Conservation (phyloP, 2,888 invertebrate genomes). For the Poecilus cupreus region DNA sequence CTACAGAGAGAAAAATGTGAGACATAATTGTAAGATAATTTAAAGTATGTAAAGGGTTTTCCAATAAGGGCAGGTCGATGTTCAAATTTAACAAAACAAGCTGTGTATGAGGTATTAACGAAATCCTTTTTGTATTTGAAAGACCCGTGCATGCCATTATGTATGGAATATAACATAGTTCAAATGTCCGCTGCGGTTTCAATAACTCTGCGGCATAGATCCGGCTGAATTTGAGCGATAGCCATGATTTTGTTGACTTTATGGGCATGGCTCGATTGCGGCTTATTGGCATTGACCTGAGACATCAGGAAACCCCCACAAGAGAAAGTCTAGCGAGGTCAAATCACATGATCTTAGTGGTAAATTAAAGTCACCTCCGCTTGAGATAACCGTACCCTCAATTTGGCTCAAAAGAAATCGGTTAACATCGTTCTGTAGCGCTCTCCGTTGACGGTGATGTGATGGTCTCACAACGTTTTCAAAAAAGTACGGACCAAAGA, state of each 20-base stretch:
- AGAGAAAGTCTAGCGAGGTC: neutral
- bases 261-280: neutral
- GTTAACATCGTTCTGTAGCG: neutral
- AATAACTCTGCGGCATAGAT: neutral
- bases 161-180: neutral
- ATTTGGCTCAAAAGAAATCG: neutral
- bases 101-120: neutral
- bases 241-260: neutral
- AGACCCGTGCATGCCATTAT: no score
- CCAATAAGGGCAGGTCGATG: no score
- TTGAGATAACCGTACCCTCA: neutral
- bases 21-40: no score
- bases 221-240: no score
- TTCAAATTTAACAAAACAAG: no score
- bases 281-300: neutral
- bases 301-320: neutral
- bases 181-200: neutral
- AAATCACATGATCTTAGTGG: neutral
- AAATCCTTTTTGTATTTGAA: neutral
- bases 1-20: no score
- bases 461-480: neutral
- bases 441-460: no score
- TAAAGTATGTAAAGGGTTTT: no score
- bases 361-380: neutral
- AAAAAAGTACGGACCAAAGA: conserved; percentile 5